Evolutionary conservation across 1,140 invertebrate genomes (phyloP).

Genomic region (Pachypsylla venusta): DNA sequence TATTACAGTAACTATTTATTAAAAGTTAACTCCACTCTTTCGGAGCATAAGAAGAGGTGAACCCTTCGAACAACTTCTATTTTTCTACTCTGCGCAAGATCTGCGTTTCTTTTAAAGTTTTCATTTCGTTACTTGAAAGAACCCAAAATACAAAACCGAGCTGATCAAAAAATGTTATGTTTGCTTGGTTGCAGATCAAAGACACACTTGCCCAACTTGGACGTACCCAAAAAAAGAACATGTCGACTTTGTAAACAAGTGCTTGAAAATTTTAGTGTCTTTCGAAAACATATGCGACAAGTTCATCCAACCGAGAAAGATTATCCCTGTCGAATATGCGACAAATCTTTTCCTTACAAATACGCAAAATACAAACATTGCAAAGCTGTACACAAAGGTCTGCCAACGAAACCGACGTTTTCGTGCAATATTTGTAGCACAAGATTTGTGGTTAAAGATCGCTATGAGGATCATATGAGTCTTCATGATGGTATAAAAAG

Average conservation of each 20-base stretch:
- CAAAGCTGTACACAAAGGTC: background rate
- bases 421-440: background rate
- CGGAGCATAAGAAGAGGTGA: no score
- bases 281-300: background rate
- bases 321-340: background rate
- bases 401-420: background rate
- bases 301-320: background rate
- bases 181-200: constrained; percentile 6
- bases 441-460: background rate
- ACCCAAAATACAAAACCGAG: no score
- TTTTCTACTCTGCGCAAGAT: no score
- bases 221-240: background rate
- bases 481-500: constrained; percentile 1
- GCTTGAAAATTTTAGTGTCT: background rate
- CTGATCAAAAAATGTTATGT: background rate
- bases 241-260: background rate
- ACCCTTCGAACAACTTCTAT: no score
- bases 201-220: background rate
- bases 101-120: no score
- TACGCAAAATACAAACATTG: background rate
- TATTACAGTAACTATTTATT: no score
- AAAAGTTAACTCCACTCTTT: no score
- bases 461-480: background rate
- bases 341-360: background rate
- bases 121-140: no score